These are phyloP conservation scores for Clupea harengus DNA, from an alignment of 2,113 vertebrate genomes.

Conservation along the genomic window DNA sequence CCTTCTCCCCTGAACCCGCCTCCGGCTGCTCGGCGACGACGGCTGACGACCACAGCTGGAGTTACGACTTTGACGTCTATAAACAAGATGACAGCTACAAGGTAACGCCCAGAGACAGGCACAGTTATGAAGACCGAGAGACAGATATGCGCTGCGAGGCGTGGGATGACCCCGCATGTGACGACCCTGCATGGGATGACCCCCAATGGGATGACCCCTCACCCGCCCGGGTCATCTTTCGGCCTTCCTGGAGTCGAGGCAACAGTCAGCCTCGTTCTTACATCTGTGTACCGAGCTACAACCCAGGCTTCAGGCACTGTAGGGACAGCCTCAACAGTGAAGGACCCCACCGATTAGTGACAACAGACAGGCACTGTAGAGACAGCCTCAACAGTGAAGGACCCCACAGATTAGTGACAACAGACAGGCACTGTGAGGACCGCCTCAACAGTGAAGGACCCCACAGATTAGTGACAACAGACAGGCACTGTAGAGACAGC, in stretches of 20 bases:
- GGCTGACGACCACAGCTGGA: conserved; percentile 48
- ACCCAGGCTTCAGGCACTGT: conserved; percentile 41
- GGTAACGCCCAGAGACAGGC: conserved; percentile 33
- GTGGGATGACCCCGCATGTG: background rate
- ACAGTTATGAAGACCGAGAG: background rate
- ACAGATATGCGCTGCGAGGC: too few relatives aligned
- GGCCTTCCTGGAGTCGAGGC: conserved; percentile 52
- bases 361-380: conserved; percentile 14
- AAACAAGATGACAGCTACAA: conserved; percentile 45
- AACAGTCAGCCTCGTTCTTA: conserved; percentile 57
- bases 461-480: background rate
- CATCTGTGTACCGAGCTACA: conserved; percentile 47
- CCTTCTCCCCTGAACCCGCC: conserved; percentile 43
- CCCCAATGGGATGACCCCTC: background rate
- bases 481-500: background rate
- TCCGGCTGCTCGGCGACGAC: conserved; percentile 12
- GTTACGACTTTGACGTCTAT: conserved; percentile 45
- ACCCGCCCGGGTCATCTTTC: conserved; percentile 37
- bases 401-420: background rate
- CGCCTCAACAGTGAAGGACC: background rate
- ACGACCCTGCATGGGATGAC: too few relatives aligned
- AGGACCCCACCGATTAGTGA: background rate
- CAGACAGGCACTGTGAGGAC: conserved; percentile 42
- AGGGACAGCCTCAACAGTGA: conserved; percentile 42
- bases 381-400: conserved; percentile 41